Evolutionary conservation across 2,888 invertebrate genomes (phyloP).

Genomic region (Oasisia sp.): DNA sequence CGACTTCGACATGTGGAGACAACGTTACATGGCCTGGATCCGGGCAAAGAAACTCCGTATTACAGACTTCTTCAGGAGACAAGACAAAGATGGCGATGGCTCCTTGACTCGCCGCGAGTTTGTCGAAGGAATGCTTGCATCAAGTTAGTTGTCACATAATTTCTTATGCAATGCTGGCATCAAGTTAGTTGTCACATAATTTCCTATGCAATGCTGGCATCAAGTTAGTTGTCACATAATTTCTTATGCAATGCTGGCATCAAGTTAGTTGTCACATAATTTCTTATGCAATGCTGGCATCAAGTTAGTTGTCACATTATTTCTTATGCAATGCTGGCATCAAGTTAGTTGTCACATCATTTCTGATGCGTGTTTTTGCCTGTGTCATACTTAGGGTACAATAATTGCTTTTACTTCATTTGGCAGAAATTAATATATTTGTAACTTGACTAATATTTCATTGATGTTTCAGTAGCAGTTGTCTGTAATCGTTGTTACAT

Average conservation of each 20-base stretch:
- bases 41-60: conserved; percentile 63
- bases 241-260: conserved; percentile 61
- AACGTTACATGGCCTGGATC: conserved; percentile 64
- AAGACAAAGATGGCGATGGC: conserved; percentile 63
- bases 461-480: neutral
- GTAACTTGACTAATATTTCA: neutral
- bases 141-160: conserved; percentile 50
- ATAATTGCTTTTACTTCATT: neutral
- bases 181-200: conserved; percentile 50
- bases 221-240: conserved; percentile 50
- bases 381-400: neutral
- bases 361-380: neutral
- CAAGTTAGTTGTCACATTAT: conserved; percentile 50
- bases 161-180: conserved; percentile 52
- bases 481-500: neutral
- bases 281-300: conserved; percentile 61
- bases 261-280: conserved; percentile 50
- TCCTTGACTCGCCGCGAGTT: conserved; percentile 61
- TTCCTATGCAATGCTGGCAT: conserved; percentile 61
- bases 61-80: conserved; percentile 64
- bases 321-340: too few relatives aligned
- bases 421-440: neutral
- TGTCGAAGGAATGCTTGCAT: conserved; percentile 63
- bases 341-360: conserved; percentile 47
- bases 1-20: conserved; percentile 64